phyloP scores from a whole-genome alignment of 1,140 invertebrate species.

The Anastrepha ludens region DNA sequence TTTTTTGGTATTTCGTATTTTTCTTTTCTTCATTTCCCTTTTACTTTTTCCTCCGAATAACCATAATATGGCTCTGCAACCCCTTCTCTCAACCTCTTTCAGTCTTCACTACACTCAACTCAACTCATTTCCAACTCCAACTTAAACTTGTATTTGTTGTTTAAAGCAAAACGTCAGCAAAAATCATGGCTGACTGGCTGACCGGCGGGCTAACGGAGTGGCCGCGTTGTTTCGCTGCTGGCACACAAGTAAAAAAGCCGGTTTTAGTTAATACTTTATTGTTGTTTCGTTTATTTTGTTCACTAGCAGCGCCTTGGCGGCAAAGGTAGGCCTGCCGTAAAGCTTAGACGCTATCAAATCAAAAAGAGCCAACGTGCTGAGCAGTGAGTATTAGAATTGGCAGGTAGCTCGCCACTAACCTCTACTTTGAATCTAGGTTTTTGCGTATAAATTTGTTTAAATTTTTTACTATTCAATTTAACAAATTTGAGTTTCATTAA shows the following conservation, averaged over 20 bases:
- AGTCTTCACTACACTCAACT: background rate
- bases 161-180: conserved; percentile 39
- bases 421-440: conserved; percentile 58
- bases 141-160: background rate
- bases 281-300: background rate
- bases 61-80: background rate
- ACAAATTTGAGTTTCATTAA: too few relatives aligned
- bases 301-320: background rate
- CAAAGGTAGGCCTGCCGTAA: background rate
- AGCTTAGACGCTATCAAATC: background rate
- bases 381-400: background rate
- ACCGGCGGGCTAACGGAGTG: background rate
- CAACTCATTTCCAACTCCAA: background rate
- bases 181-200: background rate
- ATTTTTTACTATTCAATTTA: too few relatives aligned
- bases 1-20: conserved; percentile 9
- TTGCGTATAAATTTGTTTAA: conserved; percentile 45
- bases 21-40: conserved; percentile 40
- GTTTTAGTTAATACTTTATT: conserved; percentile 27
- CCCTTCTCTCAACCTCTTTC: background rate
- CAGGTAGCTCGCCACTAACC: background rate
- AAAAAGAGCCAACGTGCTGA: background rate
- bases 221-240: background rate
- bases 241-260: conserved; percentile 33
- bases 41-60: conserved; percentile 16